phyloP scores from a whole-genome alignment of 2,888 invertebrate genomes.

The Priocnemis perturbator region DNA sequence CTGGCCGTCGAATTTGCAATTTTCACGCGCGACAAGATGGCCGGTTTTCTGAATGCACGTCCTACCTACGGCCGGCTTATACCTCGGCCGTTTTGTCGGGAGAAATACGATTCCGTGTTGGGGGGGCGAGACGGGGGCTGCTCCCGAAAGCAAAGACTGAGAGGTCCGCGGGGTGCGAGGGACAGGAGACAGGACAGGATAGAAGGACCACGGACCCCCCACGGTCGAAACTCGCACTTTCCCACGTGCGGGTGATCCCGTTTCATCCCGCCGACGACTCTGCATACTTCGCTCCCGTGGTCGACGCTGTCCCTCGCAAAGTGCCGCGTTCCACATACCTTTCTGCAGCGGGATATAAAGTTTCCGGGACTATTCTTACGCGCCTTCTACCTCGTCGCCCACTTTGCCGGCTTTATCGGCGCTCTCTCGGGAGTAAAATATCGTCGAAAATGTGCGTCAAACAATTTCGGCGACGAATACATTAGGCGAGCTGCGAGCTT shows the following conservation, averaged over 20 bases:
- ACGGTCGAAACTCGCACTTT: slow-evolving; percentile 73
- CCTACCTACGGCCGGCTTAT: slow-evolving; percentile 34
- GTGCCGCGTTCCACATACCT: slow-evolving; percentile 2
- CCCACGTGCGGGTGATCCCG: slow-evolving; percentile 75
- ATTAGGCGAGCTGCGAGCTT: no score
- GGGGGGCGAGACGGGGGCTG: slow-evolving; percentile 52
- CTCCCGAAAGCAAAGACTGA: slow-evolving; percentile 35
- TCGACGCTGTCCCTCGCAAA: slow-evolving; percentile 1
- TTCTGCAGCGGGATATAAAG: slow-evolving; percentile 6
- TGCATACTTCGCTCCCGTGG: slow-evolving; percentile 50
- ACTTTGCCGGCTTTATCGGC: no score
- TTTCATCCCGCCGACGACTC: slow-evolving; percentile 73
- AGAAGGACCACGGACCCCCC: slow-evolving; percentile 70
- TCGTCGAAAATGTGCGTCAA: no score
- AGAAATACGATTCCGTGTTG: slow-evolving; percentile 70
- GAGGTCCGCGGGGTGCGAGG: slow-evolving; percentile 48
- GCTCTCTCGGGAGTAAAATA: no score
- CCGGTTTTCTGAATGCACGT: slow-evolving; percentile 16
- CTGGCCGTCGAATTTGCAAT: no score
- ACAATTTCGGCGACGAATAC: no score
- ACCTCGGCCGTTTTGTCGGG: slow-evolving; percentile 48
- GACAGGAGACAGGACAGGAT: slow-evolving; percentile 57
- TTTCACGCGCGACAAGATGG: no score
- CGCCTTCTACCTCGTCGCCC: not conserved
- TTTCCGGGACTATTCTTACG: slow-evolving; percentile 4